Base-by-base conservation (phyloP, 2,888 invertebrate genomes). In the Belgica antarctica region DNA sequence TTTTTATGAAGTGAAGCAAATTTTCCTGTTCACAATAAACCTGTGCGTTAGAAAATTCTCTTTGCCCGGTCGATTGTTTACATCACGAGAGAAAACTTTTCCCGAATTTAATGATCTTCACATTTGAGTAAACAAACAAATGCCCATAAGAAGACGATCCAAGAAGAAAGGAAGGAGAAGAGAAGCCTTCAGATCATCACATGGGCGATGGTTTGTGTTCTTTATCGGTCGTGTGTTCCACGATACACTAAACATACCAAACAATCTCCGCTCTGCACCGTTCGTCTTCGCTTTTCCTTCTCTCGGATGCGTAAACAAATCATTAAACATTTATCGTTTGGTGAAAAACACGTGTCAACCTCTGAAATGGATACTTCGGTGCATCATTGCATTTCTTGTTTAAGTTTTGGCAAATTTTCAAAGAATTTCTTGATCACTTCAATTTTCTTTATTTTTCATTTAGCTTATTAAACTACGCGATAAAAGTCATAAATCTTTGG, bases 81-180 rank as follows among this genome's bases (percentile, higher is more conserved):
- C 59, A 24, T 59, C 5, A n/a, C 1, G 27, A 12, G 46, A 27
- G 27, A 24, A 59, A 59, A 59, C 59, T 27, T 7, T 57, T 5
- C 7, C 7, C 5, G n/a, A 27, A 25, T 41, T 65, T 68, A 27
- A 52, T 68, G 22, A 68, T 52, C 17, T 28, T 47, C 52, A 12
- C 47, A 59, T 27, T 59, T 12, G 27, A 59, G 25, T 59, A 59
- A 59, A 59, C 59, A 59, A 59, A 59, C 59, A 59, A n/a, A 27
- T 59, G 65, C 47, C 65, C 65, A 66, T 27, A 66, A 66, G 46
- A n/a, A n/a, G n/a, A n/a, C n/a, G n/a, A n/a, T n/a, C n/a, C n/a
- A n/a, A n/a, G n/a, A 66, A 34, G 15, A 66, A 46, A 47, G 25
- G 27, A 25, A 47, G n/a, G n/a, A n/a, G 28, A 47, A 12, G 5